Conservation (phyloP, 2,888 invertebrate species). For the Galeruca laticollis region DNA sequence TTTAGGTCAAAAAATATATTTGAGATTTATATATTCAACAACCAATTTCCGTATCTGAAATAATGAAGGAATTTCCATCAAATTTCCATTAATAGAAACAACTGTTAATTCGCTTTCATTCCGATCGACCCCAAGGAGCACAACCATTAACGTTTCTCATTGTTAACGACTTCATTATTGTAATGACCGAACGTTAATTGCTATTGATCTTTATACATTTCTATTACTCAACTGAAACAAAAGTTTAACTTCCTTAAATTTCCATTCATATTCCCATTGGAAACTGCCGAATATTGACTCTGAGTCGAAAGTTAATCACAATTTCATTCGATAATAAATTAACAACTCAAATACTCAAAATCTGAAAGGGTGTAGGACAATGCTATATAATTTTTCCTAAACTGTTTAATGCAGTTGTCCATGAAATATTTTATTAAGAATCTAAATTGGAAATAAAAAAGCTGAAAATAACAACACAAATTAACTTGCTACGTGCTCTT, state of each 20-base stretch:
- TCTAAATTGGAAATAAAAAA: too few relatives aligned
- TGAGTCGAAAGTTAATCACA: background rate
- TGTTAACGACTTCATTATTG: constrained; percentile 33
- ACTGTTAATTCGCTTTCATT: constrained; percentile 25
- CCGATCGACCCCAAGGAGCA: constrained; percentile 23
- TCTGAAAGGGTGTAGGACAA: too few relatives aligned
- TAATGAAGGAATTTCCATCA: constrained; percentile 29
- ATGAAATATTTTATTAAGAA: too few relatives aligned
- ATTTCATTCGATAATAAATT: background rate
- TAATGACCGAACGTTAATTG: constrained; percentile 19
- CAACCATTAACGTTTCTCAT: constrained; percentile 32
- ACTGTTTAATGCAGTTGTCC: too few relatives aligned
- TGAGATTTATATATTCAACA: background rate
- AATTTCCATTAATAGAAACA: constrained; percentile 32
- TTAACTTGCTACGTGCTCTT: too few relatives aligned
- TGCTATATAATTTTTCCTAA: too few relatives aligned
- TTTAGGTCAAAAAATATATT: too few relatives aligned
- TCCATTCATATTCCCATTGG: background rate
- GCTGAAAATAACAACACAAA: too few relatives aligned
- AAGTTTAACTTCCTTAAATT: background rate
- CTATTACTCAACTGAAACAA: background rate
- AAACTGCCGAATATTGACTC: background rate
- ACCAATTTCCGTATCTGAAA: background rate
- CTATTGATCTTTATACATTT: constrained; percentile 25
- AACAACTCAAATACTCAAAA: too few relatives aligned